Percentiles rank a stretch among this genome's conserved stretches.
These are phyloP conservation scores for Sylvia borin DNA, from an alignment of 2,797 vertebrate species.

Conservation along the genomic window DNA sequence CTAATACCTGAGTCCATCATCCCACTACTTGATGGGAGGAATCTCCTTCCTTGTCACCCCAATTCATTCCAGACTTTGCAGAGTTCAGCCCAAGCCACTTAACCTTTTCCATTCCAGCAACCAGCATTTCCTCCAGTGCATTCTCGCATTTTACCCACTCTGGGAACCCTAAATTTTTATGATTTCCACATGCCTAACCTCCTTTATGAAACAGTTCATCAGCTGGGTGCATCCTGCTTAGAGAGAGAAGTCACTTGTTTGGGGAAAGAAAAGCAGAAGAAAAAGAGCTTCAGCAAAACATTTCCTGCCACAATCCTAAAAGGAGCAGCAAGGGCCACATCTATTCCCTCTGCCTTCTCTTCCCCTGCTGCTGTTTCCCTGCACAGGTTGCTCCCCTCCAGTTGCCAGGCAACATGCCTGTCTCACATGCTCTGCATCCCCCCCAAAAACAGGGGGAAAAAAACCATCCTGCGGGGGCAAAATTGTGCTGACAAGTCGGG, in stretches of 20 bases:
- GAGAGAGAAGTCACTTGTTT: not conserved
- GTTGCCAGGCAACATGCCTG: conserved; percentile 70
- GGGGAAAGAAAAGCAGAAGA: not conserved
- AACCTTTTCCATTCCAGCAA: not conserved
- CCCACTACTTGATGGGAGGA: not conserved
- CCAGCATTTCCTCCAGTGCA: not conserved
- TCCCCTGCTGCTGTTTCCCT: not conserved
- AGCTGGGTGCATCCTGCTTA: not conserved
- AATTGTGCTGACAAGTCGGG: conserved; percentile 47
- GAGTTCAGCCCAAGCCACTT: not conserved
- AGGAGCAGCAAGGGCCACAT: not conserved
- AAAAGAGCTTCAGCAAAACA: not conserved
- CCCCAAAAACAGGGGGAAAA: not conserved
- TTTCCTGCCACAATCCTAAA: not conserved
- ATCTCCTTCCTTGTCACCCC: not conserved
- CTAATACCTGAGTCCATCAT: not conserved
- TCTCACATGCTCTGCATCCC: conserved; percentile 15
- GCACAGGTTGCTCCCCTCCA: conserved; percentile 56
- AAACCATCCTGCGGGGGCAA: conserved; percentile 22
- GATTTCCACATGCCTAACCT: not conserved
- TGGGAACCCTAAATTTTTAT: too few species aligned
- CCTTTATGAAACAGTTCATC: not conserved
- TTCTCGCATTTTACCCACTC: not conserved
- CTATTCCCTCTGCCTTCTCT: not conserved
- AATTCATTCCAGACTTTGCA: not conserved